Conservation (phyloP, 2,888 invertebrate species). For the Aricia artaxerxes region DNA sequence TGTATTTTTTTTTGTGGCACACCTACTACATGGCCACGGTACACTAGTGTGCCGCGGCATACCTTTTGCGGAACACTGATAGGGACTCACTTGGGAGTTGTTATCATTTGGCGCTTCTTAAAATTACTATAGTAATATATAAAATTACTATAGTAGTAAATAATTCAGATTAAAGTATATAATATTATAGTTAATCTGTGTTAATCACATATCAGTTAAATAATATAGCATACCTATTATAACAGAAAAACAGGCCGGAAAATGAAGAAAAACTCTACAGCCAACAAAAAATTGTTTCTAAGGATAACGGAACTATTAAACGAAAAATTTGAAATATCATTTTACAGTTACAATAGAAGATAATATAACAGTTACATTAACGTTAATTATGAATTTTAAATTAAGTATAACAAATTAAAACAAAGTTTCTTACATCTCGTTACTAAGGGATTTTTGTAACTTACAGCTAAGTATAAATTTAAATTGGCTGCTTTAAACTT, state of each 20-base stretch:
- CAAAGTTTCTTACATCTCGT: background rate
- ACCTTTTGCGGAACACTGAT: too few relatives aligned
- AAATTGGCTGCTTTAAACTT: background rate
- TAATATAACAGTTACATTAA: background rate
- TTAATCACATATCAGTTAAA: background rate
- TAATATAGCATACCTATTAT: background rate
- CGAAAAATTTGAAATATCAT: background rate
- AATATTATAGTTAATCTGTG: too few relatives aligned
- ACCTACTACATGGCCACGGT: too few relatives aligned
- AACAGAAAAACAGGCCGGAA: background rate
- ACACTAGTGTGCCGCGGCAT: too few relatives aligned
- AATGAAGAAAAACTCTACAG: background rate
- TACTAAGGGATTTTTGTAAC: background rate
- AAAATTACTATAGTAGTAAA: too few relatives aligned
- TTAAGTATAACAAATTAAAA: background rate
- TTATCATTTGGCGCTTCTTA: too few relatives aligned
- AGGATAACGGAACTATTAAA: background rate
- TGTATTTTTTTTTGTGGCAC: too few relatives aligned
- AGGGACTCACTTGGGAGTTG: too few relatives aligned
- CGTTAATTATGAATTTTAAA: slow-evolving; percentile 2
- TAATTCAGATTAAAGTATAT: background rate
- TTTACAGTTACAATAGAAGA: background rate
- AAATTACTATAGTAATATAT: too few relatives aligned
- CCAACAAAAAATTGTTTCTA: background rate
- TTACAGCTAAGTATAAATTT: background rate